Conservation (phyloP, 1,140 invertebrate species). For the Drosophila tsacasi region DNA sequence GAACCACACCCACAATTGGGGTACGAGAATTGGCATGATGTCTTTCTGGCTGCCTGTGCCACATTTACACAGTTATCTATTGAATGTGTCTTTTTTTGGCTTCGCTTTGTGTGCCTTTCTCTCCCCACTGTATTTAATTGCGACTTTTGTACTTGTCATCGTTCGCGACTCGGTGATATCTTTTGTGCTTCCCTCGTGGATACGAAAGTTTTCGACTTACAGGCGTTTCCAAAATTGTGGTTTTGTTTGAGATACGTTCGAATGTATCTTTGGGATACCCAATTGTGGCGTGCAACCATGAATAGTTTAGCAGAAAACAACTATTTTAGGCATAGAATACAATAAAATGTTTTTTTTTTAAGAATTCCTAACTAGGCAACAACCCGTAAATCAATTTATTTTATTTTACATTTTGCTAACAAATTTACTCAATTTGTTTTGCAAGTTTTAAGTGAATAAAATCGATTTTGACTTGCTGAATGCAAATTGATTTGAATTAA, state of each 20-base stretch:
- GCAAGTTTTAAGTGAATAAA: background rate
- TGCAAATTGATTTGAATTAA: background rate
- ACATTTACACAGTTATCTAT: conserved; percentile 60
- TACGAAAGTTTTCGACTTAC: conserved; percentile 30
- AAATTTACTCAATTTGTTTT: background rate
- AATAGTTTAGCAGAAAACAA: background rate
- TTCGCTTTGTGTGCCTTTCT: conserved; percentile 54
- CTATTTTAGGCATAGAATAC: too few species aligned
- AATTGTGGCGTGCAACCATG: background rate
- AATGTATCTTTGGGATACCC: conserved; percentile 2
- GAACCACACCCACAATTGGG: conserved; percentile 30
- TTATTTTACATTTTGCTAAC: too few species aligned
- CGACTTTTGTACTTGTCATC: conserved; percentile 45
- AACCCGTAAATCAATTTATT: background rate
- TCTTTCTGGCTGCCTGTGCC: conserved; percentile 17
- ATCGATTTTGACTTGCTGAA: background rate
- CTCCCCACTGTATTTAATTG: conserved; percentile 55
- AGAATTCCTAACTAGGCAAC: background rate
- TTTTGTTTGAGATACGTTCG: background rate
- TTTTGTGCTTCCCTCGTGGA: conserved; percentile 22
- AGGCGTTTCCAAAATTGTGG: conserved; percentile 20
- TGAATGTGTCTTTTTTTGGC: conserved; percentile 51
- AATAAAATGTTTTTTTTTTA: too few species aligned
- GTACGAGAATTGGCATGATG: conserved; percentile 27
- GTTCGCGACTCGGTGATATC: conserved; percentile 32